Percentiles rank a stretch among this genome's conserved stretches.
These are phyloP conservation scores for Aphelenchoides fujianensis DNA, from an alignment of 1,140 invertebrate species.

Conservation along the genomic window DNA sequence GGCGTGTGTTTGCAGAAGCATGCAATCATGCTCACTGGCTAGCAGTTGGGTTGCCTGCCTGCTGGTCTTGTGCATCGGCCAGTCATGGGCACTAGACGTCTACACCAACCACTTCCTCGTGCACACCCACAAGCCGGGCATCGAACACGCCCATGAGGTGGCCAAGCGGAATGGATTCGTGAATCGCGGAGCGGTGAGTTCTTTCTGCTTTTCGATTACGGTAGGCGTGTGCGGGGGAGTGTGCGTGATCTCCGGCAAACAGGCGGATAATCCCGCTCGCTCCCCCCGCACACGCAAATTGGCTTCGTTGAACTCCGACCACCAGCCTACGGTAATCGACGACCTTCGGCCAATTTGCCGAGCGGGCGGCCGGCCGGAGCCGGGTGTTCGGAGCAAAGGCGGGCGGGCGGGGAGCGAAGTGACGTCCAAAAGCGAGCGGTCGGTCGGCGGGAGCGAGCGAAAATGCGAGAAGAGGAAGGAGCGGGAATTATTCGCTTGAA, in stretches of 20 bases:
- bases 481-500: no score
- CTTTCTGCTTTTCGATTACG: no score
- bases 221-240: no score
- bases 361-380: no score
- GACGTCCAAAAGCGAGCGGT: not conserved
- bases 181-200: constrained; percentile 57
- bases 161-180: constrained; percentile 62
- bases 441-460: no score
- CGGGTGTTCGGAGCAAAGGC: not conserved
- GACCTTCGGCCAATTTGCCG: no score
- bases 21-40: constrained; percentile 18
- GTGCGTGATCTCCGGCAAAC: no score
- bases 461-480: not conserved
- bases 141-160: constrained; percentile 57
- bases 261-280: not conserved
- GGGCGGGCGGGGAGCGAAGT: not conserved
- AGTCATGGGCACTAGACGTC: constrained; percentile 36
- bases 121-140: constrained; percentile 53
- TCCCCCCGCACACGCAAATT: not conserved
- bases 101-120: constrained; percentile 62
- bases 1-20: constrained; percentile 14
- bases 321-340: no score
- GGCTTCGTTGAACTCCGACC: no score
- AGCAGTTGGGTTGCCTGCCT: constrained; percentile 12
- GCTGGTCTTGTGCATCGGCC: constrained; percentile 15